Evolutionary conservation across 2,113 vertebrate species (phyloP).

Genomic region (Sorex fumeus): DNA sequence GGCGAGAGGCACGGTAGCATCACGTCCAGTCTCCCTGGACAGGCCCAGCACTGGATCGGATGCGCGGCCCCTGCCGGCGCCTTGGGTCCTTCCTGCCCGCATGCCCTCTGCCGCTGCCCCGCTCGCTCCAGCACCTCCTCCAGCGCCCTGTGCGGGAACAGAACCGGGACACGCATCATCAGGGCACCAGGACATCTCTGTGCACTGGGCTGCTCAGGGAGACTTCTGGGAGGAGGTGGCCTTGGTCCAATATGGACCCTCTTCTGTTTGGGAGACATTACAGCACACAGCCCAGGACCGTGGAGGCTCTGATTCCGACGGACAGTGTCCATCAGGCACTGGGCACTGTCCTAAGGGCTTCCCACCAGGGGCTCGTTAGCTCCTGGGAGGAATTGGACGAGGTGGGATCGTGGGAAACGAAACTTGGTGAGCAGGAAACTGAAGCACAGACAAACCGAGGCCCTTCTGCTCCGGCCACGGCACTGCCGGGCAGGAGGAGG

Average conservation of each 20-base stretch:
- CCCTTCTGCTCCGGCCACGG: not conserved
- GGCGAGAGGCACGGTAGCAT: not conserved
- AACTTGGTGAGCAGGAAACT: not conserved
- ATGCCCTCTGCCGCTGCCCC: fast-evolving
- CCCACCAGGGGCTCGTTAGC: too few relatives aligned
- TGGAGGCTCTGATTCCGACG: not conserved
- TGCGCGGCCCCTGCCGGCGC: too few relatives aligned
- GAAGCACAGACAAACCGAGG: not conserved
- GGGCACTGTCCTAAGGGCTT: too few relatives aligned
- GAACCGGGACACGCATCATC: too few relatives aligned
- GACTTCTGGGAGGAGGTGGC: not conserved
- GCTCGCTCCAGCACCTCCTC: not conserved
- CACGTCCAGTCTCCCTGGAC: not conserved
- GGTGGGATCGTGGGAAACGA: too few relatives aligned
- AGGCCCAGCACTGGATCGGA: too few relatives aligned
- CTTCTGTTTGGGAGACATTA: too few relatives aligned
- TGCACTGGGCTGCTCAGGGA: not conserved
- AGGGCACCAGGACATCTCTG: not conserved
- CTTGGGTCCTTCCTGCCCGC: too few relatives aligned
- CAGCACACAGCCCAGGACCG: too few relatives aligned
- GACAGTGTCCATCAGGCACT: too few relatives aligned
- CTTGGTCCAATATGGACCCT: not conserved
- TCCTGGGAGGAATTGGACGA: too few relatives aligned
- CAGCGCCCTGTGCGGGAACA: too few relatives aligned
- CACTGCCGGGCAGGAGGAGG: not conserved